Evolutionary conservation across 2,888 invertebrate species (phyloP).

Genomic region (Phania funesta): DNA sequence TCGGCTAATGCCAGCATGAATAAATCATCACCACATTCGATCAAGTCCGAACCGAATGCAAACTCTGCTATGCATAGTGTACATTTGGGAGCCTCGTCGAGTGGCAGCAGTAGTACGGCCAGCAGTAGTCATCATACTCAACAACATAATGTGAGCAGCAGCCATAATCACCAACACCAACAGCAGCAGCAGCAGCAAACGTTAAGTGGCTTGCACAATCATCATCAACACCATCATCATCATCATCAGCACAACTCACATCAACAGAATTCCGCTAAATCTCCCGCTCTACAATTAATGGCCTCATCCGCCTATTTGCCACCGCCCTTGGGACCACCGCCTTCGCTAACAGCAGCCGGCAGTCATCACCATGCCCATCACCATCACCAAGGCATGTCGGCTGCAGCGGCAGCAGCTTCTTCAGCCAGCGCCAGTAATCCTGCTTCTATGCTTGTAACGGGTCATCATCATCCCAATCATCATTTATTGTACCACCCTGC

Average conservation of each 20-base stretch:
- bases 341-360: constrained; percentile 72
- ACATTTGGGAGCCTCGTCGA: constrained; percentile 76
- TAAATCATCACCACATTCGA: constrained; percentile 79
- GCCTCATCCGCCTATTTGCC: constrained; percentile 78
- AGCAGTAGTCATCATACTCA: constrained; percentile 74
- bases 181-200: constrained; percentile 69
- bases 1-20: constrained; percentile 73
- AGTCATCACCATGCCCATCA: constrained; percentile 71
- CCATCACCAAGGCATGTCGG: constrained; percentile 72
- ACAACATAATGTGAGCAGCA: constrained; percentile 35
- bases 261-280: constrained; percentile 71
- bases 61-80: constrained; percentile 69
- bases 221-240: constrained; percentile 64
- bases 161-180: constrained; percentile 58
- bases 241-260: constrained; percentile 64
- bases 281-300: constrained; percentile 77
- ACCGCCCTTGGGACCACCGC: constrained; percentile 78
- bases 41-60: constrained; percentile 77
- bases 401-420: constrained; percentile 67
- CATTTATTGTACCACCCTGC: constrained; percentile 80
- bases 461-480: constrained; percentile 77
- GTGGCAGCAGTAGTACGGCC: constrained; percentile 75
- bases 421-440: constrained; percentile 73
- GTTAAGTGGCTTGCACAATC: constrained; percentile 71
- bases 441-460: constrained; percentile 75